Evolutionary conservation across 2,113 vertebrate genomes (phyloP), one percentile per base, ranked within the genome.

Genomic region (Bos indicus): DNA sequence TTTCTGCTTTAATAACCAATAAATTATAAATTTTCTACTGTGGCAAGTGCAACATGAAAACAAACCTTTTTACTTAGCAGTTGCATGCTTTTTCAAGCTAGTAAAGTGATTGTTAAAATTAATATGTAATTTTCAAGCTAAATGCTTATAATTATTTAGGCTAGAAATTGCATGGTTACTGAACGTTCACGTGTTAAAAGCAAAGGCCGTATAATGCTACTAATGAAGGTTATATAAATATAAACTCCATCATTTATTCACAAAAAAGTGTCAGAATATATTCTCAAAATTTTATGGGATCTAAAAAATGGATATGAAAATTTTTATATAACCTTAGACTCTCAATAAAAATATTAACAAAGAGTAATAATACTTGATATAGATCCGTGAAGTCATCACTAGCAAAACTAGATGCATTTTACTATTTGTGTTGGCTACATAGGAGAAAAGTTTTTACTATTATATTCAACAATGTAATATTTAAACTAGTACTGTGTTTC

Each of bases 1-100:
- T 64, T 98, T 97, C 96, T 98, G 96, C 97, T 95, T 96, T 97
- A 97, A 97, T 94, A 98, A 96, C 85, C 97, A 97, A 80, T 97
- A 97, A 77, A 52, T 95, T 95, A 90, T 84, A 90, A 96, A 92
- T 98, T 98, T 98, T 98, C n/a, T 95, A 95, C 90, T 97, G 86
- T 93, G 83, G 97, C 85, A 85, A 98, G 95, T 98, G 33, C 97
- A 98, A 81, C 88, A 57, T 98, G 89, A 90, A 98, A 98, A 98
- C 97, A 98, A 93, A 89, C 87, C 56, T 98, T 98, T 97, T 77
- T 88, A 86, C 90, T 98, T 98, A 97, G 94, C 89, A 80, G n/a
- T 71, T 96, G 33, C 28, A 33, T 95, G 86, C 51, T 97, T 97
- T 98, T 97, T 95, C 77, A 98, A 98, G 94, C 97, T 96, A 57